Evolutionary conservation across 2,888 invertebrate genomes (phyloP).

Genomic region (Orthonevra nobilis): DNA sequence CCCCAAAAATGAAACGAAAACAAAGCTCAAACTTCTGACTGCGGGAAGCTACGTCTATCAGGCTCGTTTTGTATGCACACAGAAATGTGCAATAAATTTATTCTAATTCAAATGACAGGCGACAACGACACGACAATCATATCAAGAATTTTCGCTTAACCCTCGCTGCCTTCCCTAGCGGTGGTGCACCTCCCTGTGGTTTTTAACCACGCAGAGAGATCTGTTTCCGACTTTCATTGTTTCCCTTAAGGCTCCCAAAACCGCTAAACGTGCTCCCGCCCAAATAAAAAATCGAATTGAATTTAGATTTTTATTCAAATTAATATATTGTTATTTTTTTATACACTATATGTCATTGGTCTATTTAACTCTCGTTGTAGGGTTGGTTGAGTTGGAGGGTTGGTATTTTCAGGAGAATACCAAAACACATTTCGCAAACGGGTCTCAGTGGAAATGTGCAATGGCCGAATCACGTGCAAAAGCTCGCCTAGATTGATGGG

Average conservation of each 20-base stretch:
- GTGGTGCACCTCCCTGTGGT: conserved; percentile 1
- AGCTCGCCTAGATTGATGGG: conserved; percentile 24
- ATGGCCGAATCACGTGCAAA: conserved; percentile 46
- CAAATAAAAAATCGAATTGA: not conserved
- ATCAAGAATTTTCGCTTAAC: no score
- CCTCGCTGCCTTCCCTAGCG: no score
- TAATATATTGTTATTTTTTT: conserved; percentile 2
- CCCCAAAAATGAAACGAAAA: not conserved
- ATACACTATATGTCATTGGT: not conserved
- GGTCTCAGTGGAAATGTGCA: conserved; percentile 33
- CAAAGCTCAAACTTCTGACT: conserved; percentile 1
- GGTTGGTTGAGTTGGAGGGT: not conserved
- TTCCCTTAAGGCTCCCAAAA: no score
- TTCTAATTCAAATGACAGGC: conserved; percentile 64
- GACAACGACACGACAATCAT: conserved; percentile 26
- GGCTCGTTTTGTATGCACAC: conserved; percentile 33
- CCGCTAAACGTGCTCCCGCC: conserved; percentile 32
- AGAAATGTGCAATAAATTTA: conserved; percentile 58
- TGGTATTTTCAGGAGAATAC: not conserved
- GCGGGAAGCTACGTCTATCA: conserved; percentile 19
- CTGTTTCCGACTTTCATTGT: conserved; percentile 18
- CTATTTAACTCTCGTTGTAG: not conserved
- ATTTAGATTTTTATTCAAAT: not conserved
- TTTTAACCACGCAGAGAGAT: not conserved
- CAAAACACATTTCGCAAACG: conserved; percentile 49